phyloP scores from a whole-genome alignment of 2,113 vertebrate genomes.

The Baryphthengus martii region DNA sequence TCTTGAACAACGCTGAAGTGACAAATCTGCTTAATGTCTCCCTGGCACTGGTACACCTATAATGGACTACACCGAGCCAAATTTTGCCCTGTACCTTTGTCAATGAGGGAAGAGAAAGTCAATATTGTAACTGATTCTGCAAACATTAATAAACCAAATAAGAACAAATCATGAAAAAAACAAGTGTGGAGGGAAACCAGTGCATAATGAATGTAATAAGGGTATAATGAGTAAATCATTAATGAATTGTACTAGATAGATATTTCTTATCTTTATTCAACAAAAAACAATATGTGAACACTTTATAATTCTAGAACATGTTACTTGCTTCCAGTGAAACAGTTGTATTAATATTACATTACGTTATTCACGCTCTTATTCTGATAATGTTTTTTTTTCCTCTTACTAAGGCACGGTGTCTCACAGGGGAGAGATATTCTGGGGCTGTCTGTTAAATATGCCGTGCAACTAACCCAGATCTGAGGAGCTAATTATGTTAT shows the following conservation, averaged over 20 bases:
- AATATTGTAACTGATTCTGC: not conserved
- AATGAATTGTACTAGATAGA: not conserved
- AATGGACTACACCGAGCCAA: not conserved
- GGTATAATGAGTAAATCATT: not conserved
- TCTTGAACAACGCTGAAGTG: not conserved
- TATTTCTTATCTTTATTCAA: not conserved
- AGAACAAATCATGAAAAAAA: not conserved
- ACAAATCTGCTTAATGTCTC: not conserved
- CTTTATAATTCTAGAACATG: not conserved
- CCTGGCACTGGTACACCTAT: not conserved
- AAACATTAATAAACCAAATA: not conserved
- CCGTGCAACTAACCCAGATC: not conserved
- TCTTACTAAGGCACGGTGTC: not conserved
- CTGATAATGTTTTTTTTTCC: not conserved
- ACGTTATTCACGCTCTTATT: not conserved
- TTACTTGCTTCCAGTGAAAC: not conserved
- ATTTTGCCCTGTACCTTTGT: not conserved
- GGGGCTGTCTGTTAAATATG: conserved; percentile 19
- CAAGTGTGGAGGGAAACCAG: not conserved
- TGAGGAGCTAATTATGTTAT: conserved; percentile 15
- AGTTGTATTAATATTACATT: not conserved
- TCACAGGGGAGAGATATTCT: not conserved
- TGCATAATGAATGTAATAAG: not conserved
- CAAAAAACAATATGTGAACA: not conserved
- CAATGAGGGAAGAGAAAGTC: not conserved